These are phyloP conservation scores for Limnephilus rhombicus DNA, from an alignment of 2,888 invertebrate species.

Conservation along the genomic window DNA sequence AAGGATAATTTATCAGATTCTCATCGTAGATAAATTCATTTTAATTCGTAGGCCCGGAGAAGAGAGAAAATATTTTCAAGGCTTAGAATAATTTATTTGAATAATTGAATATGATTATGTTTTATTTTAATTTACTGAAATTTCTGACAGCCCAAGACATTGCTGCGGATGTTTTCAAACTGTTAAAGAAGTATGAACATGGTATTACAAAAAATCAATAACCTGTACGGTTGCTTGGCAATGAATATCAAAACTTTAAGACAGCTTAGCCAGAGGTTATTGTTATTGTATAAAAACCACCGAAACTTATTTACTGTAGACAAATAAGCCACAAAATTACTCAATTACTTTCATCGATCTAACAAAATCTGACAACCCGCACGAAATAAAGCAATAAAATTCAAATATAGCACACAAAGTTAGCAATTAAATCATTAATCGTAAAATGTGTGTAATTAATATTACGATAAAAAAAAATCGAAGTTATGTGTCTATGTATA, in stretches of 20 bases:
- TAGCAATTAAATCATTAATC: not conserved
- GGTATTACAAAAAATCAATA: constrained; percentile 1
- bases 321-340: not conserved
- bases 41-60: not conserved
- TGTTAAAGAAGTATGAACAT: not conserved
- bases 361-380: not conserved
- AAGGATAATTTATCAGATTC: not conserved
- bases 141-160: too few relatives aligned
- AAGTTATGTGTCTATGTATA: too few relatives aligned
- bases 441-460: too few relatives aligned
- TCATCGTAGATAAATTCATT: not conserved
- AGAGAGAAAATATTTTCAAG: not conserved
- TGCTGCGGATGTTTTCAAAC: not conserved
- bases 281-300: not conserved
- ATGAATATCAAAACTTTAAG: constrained; percentile 8
- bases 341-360: not conserved
- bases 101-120: not conserved
- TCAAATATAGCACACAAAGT: not conserved
- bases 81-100: not conserved
- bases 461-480: too few relatives aligned
- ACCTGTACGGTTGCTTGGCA: constrained; percentile 4
- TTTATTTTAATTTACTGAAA: too few relatives aligned
- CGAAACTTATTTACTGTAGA: not conserved
- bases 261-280: not conserved
- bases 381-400: not conserved